phyloP scores from a whole-genome alignment of 64 coral and sea anemone species.

The Pocillopora damicornis region DNA sequence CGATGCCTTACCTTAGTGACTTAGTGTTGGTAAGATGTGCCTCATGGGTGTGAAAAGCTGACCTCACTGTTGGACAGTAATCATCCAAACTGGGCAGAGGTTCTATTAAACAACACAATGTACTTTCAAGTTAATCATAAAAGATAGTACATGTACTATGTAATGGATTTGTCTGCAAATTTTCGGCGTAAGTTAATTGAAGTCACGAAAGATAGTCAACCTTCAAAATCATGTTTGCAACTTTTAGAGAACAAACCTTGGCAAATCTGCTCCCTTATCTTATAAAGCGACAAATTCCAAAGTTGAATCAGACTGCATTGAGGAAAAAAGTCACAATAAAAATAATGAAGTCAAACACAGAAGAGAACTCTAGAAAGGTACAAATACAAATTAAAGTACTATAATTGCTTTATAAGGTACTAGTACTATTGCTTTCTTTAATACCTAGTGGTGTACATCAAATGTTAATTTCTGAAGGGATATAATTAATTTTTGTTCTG shows the following conservation, averaged over 20 bases:
- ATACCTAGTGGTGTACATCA: too few species aligned
- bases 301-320: conserved; percentile 54
- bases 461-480: too few species aligned
- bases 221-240: neutral
- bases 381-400: too few species aligned
- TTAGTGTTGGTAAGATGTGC: conserved; percentile 39
- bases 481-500: too few species aligned
- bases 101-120: neutral
- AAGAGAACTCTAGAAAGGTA: too few species aligned
- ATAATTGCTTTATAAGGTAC: too few species aligned
- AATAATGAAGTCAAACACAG: neutral
- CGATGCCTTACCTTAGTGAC: conserved; percentile 23
- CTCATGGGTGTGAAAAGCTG: conserved; percentile 49
- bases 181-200: too few species aligned
- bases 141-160: too few species aligned
- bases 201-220: neutral
- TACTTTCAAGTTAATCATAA: too few species aligned
- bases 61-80: conserved; percentile 23
- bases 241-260: conserved; percentile 32
- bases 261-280: conserved; percentile 37
- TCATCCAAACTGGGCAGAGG: conserved; percentile 52
- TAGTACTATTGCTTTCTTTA: too few species aligned
- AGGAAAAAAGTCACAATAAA: neutral
- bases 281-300: conserved; percentile 52
- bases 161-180: too few species aligned